These are phyloP conservation scores for Odocoileus hemionus DNA, from an alignment of 2,113 vertebrate genomes.

Conservation along the genomic window DNA sequence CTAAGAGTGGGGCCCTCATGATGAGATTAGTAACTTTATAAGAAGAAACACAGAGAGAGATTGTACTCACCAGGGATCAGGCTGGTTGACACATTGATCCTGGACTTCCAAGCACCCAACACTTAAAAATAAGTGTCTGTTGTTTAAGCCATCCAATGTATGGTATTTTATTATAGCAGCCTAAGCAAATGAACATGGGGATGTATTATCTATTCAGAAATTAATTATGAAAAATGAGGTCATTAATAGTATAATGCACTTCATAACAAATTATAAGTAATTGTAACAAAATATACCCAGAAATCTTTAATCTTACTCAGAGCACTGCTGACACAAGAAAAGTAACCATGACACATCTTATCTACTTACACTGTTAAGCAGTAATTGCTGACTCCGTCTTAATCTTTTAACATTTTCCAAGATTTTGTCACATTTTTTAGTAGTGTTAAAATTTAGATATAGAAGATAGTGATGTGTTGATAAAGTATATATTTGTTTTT, in stretches of 20 bases:
- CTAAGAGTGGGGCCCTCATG: not conserved
- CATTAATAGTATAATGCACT: not conserved
- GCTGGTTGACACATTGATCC: not conserved
- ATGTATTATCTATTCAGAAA: not conserved
- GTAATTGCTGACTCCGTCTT: not conserved
- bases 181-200: not conserved
- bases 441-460: slow-evolving; percentile 36
- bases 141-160: not conserved
- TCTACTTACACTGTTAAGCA: slow-evolving; percentile 8
- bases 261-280: not conserved
- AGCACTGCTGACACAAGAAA: not conserved
- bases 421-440: slow-evolving; percentile 51
- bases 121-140: not conserved
- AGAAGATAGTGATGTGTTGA: slow-evolving; percentile 32
- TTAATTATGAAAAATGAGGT: not conserved
- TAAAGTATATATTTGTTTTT: not conserved
- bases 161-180: not conserved
- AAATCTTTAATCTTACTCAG: not conserved
- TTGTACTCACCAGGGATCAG: not conserved
- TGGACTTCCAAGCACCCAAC: not conserved
- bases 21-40: not conserved
- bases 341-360: not conserved
- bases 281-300: not conserved
- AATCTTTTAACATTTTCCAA: slow-evolving; percentile 1
- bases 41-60: not conserved